Conservation (phyloP, 2,888 invertebrate genomes). For the Drosophila kuntzei region DNA sequence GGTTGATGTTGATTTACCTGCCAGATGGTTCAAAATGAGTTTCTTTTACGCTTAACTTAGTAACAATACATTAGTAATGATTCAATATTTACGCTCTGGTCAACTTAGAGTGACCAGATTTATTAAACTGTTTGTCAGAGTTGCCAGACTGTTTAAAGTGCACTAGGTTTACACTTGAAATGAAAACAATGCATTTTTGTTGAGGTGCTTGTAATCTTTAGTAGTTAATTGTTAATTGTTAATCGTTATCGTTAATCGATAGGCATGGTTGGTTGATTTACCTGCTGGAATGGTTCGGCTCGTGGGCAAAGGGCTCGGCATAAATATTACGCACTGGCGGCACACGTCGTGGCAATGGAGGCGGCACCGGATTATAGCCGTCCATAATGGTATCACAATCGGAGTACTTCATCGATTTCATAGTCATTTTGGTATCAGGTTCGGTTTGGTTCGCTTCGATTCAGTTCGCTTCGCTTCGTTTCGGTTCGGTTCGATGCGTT, state of each 20-base stretch:
- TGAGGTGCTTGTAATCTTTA: not conserved
- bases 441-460: constrained; percentile 3
- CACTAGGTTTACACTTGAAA: not conserved
- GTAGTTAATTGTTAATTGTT: constrained; percentile 9
- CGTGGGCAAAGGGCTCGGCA: constrained; percentile 86
- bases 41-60: not conserved
- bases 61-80: not conserved
- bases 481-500: constrained; percentile 4
- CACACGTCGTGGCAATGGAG: constrained; percentile 85
- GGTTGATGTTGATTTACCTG: too few relatives aligned
- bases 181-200: not conserved
- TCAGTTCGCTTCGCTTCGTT: not conserved
- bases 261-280: constrained; percentile 65
- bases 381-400: constrained; percentile 86
- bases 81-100: not conserved
- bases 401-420: constrained; percentile 86
- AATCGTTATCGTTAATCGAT: constrained; percentile 16
- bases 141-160: not conserved
- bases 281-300: constrained; percentile 86
- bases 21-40: not conserved
- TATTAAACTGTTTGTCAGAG: not conserved
- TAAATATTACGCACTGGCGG: constrained; percentile 86
- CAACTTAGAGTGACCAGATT: not conserved
- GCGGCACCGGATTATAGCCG: constrained; percentile 86
- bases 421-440: constrained; percentile 83